phyloP scores from a whole-genome alignment of 2,888 invertebrate genomes.

The Bimastos eiseni region DNA sequence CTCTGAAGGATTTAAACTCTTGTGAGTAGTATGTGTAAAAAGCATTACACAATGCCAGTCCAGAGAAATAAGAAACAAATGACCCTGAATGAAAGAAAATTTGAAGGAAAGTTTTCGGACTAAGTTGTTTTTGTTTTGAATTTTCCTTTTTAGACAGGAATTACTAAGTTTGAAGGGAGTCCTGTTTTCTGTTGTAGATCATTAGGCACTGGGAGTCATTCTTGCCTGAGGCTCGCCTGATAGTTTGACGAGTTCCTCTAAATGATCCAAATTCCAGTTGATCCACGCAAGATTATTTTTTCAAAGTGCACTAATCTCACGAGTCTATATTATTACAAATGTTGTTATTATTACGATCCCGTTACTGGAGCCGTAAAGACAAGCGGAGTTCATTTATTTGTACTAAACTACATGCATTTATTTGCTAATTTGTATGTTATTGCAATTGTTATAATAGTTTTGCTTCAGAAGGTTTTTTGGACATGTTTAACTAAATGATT shows the following conservation, averaged over 20 bases:
- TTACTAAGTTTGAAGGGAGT: neutral
- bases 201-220: slow-evolving; percentile 95
- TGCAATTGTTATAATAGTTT: neutral
- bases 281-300: neutral
- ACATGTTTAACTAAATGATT: neutral
- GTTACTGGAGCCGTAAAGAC: neutral
- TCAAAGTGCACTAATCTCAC: neutral
- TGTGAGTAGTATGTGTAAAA: no score
- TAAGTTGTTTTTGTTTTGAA: neutral
- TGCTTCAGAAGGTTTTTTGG: neutral
- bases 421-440: neutral
- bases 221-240: slow-evolving; percentile 79
- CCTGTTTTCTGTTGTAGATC: slow-evolving; percentile 67
- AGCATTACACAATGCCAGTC: no score
- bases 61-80: no score
- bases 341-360: neutral
- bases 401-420: neutral
- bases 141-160: neutral
- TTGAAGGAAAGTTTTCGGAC: no score
- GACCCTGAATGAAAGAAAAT: no score
- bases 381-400: neutral
- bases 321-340: no score
- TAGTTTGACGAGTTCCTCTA: neutral
- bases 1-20: no score
- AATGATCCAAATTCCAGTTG: neutral